Evolutionary conservation across 1,140 invertebrate genomes (phyloP).

Genomic region (Drosophila willistoni): DNA sequence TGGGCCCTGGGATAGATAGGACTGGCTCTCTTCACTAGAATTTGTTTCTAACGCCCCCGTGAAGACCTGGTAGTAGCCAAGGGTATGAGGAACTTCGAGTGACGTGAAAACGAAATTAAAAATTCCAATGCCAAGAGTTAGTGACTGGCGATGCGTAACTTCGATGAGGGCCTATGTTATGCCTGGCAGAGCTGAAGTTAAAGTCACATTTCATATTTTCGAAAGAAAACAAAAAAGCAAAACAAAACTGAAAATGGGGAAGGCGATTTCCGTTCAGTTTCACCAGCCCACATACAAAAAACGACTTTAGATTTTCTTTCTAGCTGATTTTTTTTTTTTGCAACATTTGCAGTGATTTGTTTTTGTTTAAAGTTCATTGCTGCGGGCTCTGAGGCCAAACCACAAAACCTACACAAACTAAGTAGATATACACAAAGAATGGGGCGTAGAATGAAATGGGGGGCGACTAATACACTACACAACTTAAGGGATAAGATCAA

Average conservation of each 20-base stretch:
- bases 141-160: constrained; percentile 66
- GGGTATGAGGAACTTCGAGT: neutral
- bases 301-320: constrained; percentile 1
- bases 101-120: constrained; percentile 41
- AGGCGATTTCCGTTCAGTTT: constrained; percentile 16
- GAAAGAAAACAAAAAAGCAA: neutral
- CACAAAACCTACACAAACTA: constrained; percentile 1
- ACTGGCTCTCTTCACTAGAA: no score
- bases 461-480: neutral
- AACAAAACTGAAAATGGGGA: constrained; percentile 7
- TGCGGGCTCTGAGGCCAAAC: constrained; percentile 14
- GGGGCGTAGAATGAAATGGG: neutral
- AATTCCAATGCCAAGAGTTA: constrained; percentile 59
- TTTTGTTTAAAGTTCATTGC: constrained; percentile 17
- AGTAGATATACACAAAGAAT: neutral
- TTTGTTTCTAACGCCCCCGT: no score
- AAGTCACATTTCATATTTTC: constrained; percentile 16
- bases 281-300: constrained; percentile 2
- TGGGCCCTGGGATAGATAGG: no score
- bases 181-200: constrained; percentile 41
- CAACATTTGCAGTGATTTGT: constrained; percentile 14
- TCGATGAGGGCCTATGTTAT: constrained; percentile 23
- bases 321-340: constrained; percentile 6
- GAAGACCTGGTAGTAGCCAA: neutral
- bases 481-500: neutral